Percentiles rank a stretch among this genome's conserved stretches.
Conservation (phyloP, 2,797 vertebrate species). For the Oreortyx pictus region DNA sequence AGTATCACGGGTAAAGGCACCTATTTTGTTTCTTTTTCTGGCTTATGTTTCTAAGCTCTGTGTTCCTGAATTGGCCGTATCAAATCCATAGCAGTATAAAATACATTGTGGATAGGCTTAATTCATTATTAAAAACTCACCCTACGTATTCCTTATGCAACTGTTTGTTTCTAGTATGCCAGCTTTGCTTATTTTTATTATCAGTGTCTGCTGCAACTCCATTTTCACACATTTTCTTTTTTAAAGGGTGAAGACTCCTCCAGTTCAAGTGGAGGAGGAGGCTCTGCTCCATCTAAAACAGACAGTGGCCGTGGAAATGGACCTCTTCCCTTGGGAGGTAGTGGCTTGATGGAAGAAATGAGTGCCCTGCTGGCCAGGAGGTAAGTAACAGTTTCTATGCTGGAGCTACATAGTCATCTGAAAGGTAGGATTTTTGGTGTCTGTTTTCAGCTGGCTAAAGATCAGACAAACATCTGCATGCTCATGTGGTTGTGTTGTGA, state of each 20-base stretch:
- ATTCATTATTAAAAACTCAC: not conserved
- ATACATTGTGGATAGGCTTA: not conserved
- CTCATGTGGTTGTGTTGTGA: not conserved
- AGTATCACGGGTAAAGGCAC: slow-evolving; percentile 90
- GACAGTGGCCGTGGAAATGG: slow-evolving; percentile 91
- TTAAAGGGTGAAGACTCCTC: slow-evolving; percentile 88
- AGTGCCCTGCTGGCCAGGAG: slow-evolving; percentile 97
- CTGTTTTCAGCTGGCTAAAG: slow-evolving; percentile 12
- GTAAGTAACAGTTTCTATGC: slow-evolving; percentile 72
- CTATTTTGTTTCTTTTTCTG: not conserved
- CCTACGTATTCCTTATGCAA: not conserved
- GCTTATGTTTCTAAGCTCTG: not conserved
- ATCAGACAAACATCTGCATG: not conserved
- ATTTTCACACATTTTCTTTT: slow-evolving; percentile 27
- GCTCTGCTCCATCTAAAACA: slow-evolving; percentile 83
- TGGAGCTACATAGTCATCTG: not conserved
- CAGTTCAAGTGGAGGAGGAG: slow-evolving; percentile 78
- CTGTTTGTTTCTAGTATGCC: not conserved
- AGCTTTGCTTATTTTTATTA: not conserved
- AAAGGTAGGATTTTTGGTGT: slow-evolving; percentile 6
- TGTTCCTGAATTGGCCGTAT: not conserved
- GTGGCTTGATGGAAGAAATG: slow-evolving; percentile 99
- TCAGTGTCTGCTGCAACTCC: not conserved
- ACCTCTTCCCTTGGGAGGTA: slow-evolving; percentile 89
- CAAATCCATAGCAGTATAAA: not conserved